A percentile compares a stretch with the other conserved stretches of the same genome.
Conservation (phyloP, 2,888 invertebrate species). For the Pandemis corylana region DNA sequence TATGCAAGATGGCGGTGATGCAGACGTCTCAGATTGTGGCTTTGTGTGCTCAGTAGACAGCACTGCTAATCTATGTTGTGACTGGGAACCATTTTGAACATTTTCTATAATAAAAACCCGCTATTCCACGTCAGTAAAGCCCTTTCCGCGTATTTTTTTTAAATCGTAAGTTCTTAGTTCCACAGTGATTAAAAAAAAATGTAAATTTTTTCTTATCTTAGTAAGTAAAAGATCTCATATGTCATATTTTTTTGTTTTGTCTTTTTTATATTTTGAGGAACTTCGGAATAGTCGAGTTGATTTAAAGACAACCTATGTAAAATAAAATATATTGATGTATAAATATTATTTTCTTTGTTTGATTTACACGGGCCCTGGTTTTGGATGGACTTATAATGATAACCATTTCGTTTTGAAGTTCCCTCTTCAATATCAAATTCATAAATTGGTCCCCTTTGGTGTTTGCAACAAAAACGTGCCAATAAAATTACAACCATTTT, state of each 20-base stretch:
- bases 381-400: too few species aligned
- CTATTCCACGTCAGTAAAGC: constrained; percentile 59
- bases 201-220: constrained; percentile 84
- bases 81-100: constrained; percentile 10
- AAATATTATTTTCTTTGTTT: constrained; percentile 66
- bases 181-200: constrained; percentile 78
- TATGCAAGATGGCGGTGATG: not conserved
- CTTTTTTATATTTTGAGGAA: constrained; percentile 85
- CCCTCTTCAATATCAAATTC: not conserved
- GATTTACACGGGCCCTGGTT: constrained; percentile 49
- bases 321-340: constrained; percentile 85
- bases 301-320: constrained; percentile 85
- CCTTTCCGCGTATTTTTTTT: constrained; percentile 69
- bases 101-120: constrained; percentile 33
- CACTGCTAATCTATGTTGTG: not conserved
- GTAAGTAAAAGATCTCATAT: constrained; percentile 85
- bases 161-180: constrained; percentile 80
- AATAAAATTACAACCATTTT: constrained; percentile 38
- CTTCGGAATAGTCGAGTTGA: constrained; percentile 83
- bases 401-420: too few species aligned
- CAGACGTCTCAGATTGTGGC: not conserved
- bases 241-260: constrained; percentile 84
- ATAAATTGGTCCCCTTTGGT: not conserved
- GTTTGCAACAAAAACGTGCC: constrained; percentile 1
- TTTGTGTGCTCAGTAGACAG: not conserved